These are phyloP conservation scores for Xiphias gladius DNA, from an alignment of 2,113 vertebrate species.

Conservation along the genomic window DNA sequence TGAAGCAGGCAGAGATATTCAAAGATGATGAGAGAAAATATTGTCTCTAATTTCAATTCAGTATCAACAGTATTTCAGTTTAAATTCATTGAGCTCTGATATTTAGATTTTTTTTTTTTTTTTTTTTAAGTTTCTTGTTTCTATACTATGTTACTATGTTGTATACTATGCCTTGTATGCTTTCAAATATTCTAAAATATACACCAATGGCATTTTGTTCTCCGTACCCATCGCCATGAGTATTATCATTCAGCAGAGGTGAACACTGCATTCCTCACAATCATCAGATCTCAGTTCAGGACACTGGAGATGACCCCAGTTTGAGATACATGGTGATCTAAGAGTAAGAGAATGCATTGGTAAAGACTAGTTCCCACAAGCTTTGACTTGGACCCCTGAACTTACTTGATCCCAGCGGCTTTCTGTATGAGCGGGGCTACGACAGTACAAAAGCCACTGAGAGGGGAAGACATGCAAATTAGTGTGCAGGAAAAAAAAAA, in stretches of 20 bases:
- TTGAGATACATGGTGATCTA: slow-evolving; percentile 45
- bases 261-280: slow-evolving; percentile 39
- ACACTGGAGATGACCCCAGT: slow-evolving; percentile 53
- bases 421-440: slow-evolving; percentile 45
- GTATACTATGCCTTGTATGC: neutral
- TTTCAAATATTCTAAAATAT: neutral
- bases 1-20: too few species aligned
- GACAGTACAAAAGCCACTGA: slow-evolving; percentile 34
- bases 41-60: too few species aligned
- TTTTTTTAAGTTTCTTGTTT: too few species aligned
- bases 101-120: neutral
- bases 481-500: slow-evolving; percentile 14
- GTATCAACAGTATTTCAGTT: too few species aligned
- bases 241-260: neutral
- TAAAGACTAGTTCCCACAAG: slow-evolving; percentile 79
- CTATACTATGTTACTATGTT: too few species aligned
- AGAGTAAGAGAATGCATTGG: slow-evolving; percentile 66
- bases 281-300: slow-evolving; percentile 43
- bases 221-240: slow-evolving; percentile 9
- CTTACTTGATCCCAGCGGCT: slow-evolving; percentile 49
- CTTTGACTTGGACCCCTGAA: slow-evolving; percentile 79
- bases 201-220: slow-evolving; percentile 14
- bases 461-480: slow-evolving; percentile 52
- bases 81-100: too few species aligned
- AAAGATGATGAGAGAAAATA: too few species aligned